These are phyloP conservation scores for Thereva unica DNA, from an alignment of 2,888 invertebrate species.

Conservation along the genomic window DNA sequence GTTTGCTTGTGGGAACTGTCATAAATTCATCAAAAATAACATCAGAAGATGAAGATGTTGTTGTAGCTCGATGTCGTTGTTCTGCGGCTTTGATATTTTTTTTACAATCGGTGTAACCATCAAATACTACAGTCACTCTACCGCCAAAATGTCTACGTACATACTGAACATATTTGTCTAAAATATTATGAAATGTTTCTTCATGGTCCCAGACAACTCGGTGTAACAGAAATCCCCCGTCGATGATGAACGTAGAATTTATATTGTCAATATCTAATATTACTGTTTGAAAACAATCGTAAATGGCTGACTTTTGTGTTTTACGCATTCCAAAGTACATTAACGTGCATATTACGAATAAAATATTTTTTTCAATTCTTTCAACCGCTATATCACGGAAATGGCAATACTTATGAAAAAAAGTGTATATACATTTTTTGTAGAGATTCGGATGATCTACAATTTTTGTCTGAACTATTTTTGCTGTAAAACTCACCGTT, in stretches of 20 bases:
- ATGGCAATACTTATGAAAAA: too few relatives aligned
- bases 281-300: too few relatives aligned
- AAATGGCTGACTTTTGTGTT: conserved; percentile 34
- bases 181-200: conserved; percentile 23
- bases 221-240: conserved; percentile 36
- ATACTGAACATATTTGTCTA: conserved; percentile 28
- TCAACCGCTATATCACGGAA: too few relatives aligned
- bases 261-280: too few relatives aligned
- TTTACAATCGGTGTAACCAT: conserved; percentile 11
- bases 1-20: not conserved
- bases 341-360: too few relatives aligned
- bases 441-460: too few relatives aligned
- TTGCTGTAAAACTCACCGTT: too few relatives aligned
- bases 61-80: not conserved
- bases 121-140: conserved; percentile 13
- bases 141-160: conserved; percentile 25
- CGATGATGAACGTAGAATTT: conserved; percentile 25
- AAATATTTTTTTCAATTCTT: too few relatives aligned
- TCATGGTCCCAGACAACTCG: conserved; percentile 32
- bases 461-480: too few relatives aligned
- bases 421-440: too few relatives aligned
- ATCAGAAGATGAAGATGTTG: conserved; percentile 15
- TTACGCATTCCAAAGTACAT: conserved; percentile 39
- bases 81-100: conserved; percentile 20
- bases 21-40: conserved; percentile 13